phyloP scores from a whole-genome alignment of 2,797 vertebrate genomes.

The Sebastes reedi region DNA sequence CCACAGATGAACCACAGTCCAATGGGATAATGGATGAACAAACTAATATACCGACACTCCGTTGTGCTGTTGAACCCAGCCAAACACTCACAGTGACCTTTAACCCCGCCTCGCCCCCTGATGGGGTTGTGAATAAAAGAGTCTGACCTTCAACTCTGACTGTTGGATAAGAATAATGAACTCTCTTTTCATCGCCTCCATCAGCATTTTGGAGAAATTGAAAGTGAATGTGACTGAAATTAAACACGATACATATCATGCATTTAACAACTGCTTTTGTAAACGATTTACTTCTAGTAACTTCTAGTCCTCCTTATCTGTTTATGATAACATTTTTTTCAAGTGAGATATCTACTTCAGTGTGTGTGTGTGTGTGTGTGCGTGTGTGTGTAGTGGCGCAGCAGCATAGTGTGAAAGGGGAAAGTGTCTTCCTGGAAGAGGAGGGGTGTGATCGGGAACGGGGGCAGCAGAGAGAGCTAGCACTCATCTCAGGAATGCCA shows the following conservation, averaged over 20 bases:
- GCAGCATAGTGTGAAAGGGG: slow-evolving; percentile 1
- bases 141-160: not conserved
- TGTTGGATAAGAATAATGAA: slow-evolving; percentile 15
- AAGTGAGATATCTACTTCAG: not conserved
- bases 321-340: slow-evolving; percentile 24
- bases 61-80: not conserved
- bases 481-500: slow-evolving; percentile 69
- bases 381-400: not conserved
- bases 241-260: too few relatives aligned
- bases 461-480: slow-evolving; percentile 25
- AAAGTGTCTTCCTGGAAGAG: slow-evolving; percentile 18
- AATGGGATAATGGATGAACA: not conserved
- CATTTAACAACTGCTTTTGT: not conserved
- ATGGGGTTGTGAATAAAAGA: not conserved
- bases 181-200: not conserved
- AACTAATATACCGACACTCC: not conserved
- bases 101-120: not conserved
- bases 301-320: slow-evolving; percentile 20
- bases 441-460: slow-evolving; percentile 17
- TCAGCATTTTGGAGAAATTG: not conserved
- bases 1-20: not conserved
- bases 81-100: slow-evolving; percentile 14
- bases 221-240: not conserved
- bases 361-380: not conserved
- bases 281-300: not conserved